Percentiles rank a stretch among this genome's conserved stretches.
Conservation (phyloP, 1,140 invertebrate species). For the Trichoplusia ni region DNA sequence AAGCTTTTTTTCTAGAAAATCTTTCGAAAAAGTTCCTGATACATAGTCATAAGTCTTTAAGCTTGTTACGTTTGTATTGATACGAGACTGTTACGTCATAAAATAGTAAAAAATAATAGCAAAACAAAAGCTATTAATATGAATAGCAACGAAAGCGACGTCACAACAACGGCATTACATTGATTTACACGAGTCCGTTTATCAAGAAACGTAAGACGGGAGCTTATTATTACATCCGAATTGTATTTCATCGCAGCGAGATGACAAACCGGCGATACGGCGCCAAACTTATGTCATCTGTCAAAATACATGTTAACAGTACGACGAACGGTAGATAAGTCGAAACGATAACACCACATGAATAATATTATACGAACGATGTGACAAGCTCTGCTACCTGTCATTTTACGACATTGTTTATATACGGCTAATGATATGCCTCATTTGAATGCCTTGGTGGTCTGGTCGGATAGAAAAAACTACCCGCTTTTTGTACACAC, state of each 20-base stretch:
- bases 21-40: background rate
- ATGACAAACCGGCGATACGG: constrained; percentile 67
- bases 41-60: no score
- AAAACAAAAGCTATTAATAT: constrained; percentile 16
- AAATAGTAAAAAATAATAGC: constrained; percentile 12
- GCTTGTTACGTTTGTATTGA: no score
- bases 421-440: constrained; percentile 69
- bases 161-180: constrained; percentile 58
- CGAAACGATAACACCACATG: constrained; percentile 51
- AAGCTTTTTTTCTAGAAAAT: background rate
- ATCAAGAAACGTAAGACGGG: constrained; percentile 70
- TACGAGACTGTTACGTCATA: constrained; percentile 2
- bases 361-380: constrained; percentile 67
- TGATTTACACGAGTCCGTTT: constrained; percentile 56
- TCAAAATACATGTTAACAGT: constrained; percentile 81
- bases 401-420: constrained; percentile 77
- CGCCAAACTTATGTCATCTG: constrained; percentile 79
- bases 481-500: constrained; percentile 41
- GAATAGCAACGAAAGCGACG: constrained; percentile 10
- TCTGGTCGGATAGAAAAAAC: constrained; percentile 57
- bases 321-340: constrained; percentile 41
- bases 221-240: constrained; percentile 78
- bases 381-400: constrained; percentile 66
- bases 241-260: constrained; percentile 69
- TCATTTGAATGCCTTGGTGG: constrained; percentile 76